Base-by-base conservation (phyloP, 2,113 vertebrate genomes). In the Brachypteracias leptosomus region DNA sequence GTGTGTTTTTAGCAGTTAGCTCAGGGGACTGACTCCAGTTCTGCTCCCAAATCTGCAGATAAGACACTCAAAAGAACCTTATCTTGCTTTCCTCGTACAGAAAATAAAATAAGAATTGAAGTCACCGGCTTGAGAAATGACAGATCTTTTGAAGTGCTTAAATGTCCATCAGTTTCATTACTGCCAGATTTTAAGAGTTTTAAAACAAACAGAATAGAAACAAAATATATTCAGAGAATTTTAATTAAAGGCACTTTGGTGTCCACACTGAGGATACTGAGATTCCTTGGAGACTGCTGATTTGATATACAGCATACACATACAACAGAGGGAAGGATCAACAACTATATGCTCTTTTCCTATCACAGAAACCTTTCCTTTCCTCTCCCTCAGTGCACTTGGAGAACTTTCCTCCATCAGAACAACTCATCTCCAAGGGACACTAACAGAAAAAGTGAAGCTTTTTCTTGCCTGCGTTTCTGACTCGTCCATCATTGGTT, bases 221-320 rank as follows among this genome's bases (percentile, higher is more conserved):
- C 9, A 44, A 92, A 92, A 92, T 24, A 55, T 21, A 52, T 75
- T 74, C 52, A 92, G 72, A 84, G 40, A 74, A 78, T 84, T 94
- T 86, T 94, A 96, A 94, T 96, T 91, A 81, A 86, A 92, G 52
- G 59, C 26, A 67, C 38, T 95, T 90, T 57, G 47, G 72, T 86
- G 79, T 72, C 57, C 86, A 78, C 6, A 49, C 77, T 55, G 65
- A 81, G 72, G 65, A 67, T 63, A 68, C 18, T 67, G 61, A 75
- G 90, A 90, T 89, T 85, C 93, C 83, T 78, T 15, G 36, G 72
- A 90, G 68, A 75, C 28, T 68, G 59, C 21, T 88, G 79, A 72
- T 94, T 92, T 86, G 65, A 86, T 92, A 77, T 28, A 84, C 47
- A 81, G 62, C 49, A 70, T 54, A 59, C 0, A 1, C 29, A 49